These are phyloP conservation scores for Gallinago solitaria DNA, from an alignment of 2,797 vertebrate genomes.

Conservation along the genomic window DNA sequence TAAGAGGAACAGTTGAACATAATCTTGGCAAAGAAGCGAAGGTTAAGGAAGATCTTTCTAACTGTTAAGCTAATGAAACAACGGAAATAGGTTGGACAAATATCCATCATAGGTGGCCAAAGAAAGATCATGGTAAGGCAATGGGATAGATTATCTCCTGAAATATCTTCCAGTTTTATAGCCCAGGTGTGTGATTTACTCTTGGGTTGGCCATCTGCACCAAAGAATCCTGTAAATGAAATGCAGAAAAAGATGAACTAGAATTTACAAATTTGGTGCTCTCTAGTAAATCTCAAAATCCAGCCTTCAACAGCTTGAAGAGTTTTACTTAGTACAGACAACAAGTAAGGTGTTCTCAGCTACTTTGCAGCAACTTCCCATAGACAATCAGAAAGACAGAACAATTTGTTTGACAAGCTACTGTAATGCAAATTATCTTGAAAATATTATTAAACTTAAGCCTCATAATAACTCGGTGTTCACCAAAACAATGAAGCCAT, in stretches of 20 bases:
- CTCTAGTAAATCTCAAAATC: background rate
- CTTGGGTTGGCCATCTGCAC: background rate
- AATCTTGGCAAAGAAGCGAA: background rate
- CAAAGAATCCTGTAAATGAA: background rate
- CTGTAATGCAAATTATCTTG: slow-evolving; percentile 17
- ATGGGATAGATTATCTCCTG: background rate
- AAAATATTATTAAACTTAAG: slow-evolving; percentile 57
- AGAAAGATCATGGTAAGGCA: background rate
- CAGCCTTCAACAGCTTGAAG: background rate
- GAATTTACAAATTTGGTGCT: background rate
- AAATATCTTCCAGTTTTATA: background rate
- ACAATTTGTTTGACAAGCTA: slow-evolving; percentile 35
- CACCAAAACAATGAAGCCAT: slow-evolving; percentile 38
- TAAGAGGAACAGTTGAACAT: background rate
- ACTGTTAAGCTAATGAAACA: background rate
- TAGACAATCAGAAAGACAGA: background rate
- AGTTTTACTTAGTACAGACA: background rate
- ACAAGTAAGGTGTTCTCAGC: background rate
- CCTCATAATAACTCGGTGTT: background rate
- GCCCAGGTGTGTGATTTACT: background rate
- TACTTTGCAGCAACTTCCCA: background rate
- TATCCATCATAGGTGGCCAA: background rate
- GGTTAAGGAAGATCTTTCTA: background rate
- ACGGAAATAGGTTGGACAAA: background rate
- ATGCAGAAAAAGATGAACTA: background rate